These are phyloP conservation scores for Mormyrus lacerda DNA, from an alignment of 2,113 vertebrate species.

Conservation along the genomic window DNA sequence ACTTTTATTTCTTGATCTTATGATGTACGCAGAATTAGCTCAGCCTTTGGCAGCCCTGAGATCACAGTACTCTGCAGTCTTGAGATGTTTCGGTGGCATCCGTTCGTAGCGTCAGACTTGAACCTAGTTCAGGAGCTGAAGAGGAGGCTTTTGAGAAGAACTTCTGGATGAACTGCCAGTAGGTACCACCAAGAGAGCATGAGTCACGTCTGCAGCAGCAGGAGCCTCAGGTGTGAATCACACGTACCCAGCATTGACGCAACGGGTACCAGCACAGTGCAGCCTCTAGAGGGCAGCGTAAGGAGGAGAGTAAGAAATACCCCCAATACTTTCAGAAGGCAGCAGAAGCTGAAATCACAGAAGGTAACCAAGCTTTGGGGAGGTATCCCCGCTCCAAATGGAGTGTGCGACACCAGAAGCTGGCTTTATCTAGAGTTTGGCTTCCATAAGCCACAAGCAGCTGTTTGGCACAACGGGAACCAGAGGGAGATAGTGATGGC, in stretches of 20 bases:
- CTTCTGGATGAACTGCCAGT: not conserved
- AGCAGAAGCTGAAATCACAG: not conserved
- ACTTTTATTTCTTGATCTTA: not conserved
- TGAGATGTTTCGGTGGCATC: not conserved
- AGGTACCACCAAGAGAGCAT: not conserved
- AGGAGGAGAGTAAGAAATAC: not conserved
- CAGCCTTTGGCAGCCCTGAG: not conserved
- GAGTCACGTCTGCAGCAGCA: not conserved
- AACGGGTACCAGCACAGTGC: not conserved
- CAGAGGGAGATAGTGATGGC: not conserved
- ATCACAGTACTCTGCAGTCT: not conserved
- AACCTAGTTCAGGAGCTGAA: not conserved
- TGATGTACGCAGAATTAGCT: not conserved
- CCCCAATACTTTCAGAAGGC: not conserved
- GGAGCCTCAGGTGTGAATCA: not conserved
- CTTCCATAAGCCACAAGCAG: not conserved
- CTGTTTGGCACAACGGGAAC: not conserved
- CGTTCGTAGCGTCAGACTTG: not conserved
- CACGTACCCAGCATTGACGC: not conserved
- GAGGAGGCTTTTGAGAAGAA: not conserved
- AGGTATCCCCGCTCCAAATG: not conserved
- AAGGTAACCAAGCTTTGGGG: not conserved
- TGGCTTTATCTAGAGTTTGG: not conserved
- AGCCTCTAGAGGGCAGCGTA: conserved; percentile 3
- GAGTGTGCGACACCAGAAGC: not conserved